phyloP scores from a whole-genome alignment of 2,113 vertebrate species.

The Lepus timidus region DNA sequence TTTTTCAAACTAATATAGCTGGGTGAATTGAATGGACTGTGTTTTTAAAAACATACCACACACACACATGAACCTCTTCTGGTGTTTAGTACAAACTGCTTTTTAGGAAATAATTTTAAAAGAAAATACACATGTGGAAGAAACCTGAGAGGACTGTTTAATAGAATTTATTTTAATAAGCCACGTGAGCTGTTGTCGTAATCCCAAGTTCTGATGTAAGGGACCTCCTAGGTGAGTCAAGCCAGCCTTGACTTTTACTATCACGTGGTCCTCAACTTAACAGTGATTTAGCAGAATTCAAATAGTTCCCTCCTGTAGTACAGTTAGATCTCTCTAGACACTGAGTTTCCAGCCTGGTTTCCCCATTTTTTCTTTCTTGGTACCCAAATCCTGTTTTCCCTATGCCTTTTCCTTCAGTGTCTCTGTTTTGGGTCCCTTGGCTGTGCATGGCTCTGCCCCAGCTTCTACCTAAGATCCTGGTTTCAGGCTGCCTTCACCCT shows the following conservation, averaged over 20 bases:
- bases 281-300: background rate
- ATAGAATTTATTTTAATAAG: conserved; percentile 52
- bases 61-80: background rate
- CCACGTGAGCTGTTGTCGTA: background rate
- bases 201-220: background rate
- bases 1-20: conserved; percentile 50
- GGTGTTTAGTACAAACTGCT: background rate
- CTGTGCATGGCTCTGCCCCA: background rate
- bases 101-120: conserved; percentile 43
- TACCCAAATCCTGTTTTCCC: background rate
- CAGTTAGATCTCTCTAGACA: background rate
- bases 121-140: conserved; percentile 8
- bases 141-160: background rate
- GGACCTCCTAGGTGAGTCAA: background rate
- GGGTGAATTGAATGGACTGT: conserved; percentile 55
- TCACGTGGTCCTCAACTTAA: background rate
- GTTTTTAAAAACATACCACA: conserved; percentile 61
- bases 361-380: background rate
- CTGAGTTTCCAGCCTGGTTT: background rate
- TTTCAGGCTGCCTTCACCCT: background rate
- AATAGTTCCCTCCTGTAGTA: background rate
- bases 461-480: background rate
- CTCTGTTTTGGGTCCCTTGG: background rate
- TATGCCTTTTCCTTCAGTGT: background rate
- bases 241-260: background rate